Evolutionary conservation across 2,888 invertebrate species (phyloP).

Genomic region (Tinea pellionella): DNA sequence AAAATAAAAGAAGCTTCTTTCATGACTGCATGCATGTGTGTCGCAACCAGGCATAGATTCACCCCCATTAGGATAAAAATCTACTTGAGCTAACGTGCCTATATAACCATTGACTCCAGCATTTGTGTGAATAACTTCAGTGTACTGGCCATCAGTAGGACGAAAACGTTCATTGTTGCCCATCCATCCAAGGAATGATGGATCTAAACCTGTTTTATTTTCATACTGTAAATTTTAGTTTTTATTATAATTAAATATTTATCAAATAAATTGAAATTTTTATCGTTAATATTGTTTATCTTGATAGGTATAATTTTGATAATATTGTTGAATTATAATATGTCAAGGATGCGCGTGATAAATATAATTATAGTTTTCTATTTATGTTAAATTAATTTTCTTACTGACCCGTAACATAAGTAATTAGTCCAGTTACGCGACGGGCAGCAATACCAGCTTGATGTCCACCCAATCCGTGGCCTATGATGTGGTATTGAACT

Average conservation of each 20-base stretch:
- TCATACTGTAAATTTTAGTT: neutral
- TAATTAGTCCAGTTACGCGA: conserved; percentile 31
- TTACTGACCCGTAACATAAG: conserved; percentile 40
- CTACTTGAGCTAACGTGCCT: conserved; percentile 35
- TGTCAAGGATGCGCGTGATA: neutral
- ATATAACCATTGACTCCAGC: conserved; percentile 39
- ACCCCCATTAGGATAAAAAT: conserved; percentile 48
- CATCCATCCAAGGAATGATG: conserved; percentile 42
- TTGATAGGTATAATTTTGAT: neutral
- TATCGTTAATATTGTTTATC: neutral
- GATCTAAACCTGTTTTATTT: conserved; percentile 34
- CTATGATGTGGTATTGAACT: conserved; percentile 38
- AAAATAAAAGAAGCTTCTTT: conserved; percentile 36
- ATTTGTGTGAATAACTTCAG: conserved; percentile 49
- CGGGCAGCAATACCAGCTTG: conserved; percentile 43
- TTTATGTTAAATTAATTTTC: neutral
- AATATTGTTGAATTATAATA: neutral
- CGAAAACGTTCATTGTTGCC: conserved; percentile 36
- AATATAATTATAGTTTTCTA: neutral
- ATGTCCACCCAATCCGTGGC: conserved; percentile 44
- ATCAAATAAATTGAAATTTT: neutral
- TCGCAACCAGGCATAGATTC: conserved; percentile 45
- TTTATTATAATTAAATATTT: too few relatives aligned
- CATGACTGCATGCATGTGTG: conserved; percentile 39
- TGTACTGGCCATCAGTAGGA: conserved; percentile 35